Evolutionary conservation across 2,113 vertebrate genomes (phyloP), one percentile per base, ranked within the genome.

Genomic region (Oreocharis arfaki): DNA sequence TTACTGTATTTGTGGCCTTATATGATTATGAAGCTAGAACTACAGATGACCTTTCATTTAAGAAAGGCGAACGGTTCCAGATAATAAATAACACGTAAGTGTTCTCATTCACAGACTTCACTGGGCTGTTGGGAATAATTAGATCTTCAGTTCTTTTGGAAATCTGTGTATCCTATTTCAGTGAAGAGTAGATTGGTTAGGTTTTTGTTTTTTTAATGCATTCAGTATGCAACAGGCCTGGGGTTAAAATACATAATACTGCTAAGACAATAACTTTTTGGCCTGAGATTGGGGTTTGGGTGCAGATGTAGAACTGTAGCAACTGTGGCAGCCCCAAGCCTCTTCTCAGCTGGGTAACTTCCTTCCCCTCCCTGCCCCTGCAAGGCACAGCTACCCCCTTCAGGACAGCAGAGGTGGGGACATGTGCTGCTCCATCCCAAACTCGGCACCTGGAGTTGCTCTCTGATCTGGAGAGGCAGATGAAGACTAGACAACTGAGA

Each of bases 21-120:
- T 99, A 99, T 56, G 99, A 99, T 98, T 99, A 99, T 94, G 99
- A 99, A 99, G 99, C 99, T 95, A 98, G 99, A 97, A 99, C 99
- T 81, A 98, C 98, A 84, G 99, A 99, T 95, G 99, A 99, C 94
- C 99, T 99, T 85, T 99, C 99, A 35, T 99, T 99, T 97, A 99
- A 99, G 97, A 99, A 99, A 95, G 99, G 99, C 50, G 99, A 99
- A 97, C 98, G 99, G 92, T 99, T 99, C 98, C 99, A 99, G 98
- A 99, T 99, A 97, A 99, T 99, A 97, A 99, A 99, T 97, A 99
- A 99, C 89, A 99, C 99, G 99, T 99, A 98, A 98, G 99, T 98
- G 61, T 96, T 95, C 53, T 86, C 16, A 39, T 55, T 70, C 59
- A 50, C 14, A 68, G 39, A 37, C 52, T 79, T 88, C 35, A 26